A percentile compares a stretch with the other conserved stretches of the same genome.
Conservation (phyloP, 2,113 vertebrate genomes). For the Dryoscopus gambensis region DNA sequence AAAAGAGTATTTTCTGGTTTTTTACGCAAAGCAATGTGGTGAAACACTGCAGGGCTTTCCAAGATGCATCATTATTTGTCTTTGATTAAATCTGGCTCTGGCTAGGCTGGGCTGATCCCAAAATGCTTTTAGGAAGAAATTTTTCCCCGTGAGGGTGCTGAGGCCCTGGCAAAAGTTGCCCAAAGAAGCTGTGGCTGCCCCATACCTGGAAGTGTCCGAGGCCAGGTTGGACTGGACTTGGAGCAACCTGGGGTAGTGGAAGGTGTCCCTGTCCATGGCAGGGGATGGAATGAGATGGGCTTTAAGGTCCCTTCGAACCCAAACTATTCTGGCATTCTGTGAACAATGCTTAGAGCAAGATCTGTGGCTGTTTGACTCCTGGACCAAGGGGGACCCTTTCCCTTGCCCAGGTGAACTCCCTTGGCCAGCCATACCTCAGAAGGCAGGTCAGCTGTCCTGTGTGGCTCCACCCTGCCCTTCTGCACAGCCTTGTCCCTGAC, state of each 20-base stretch:
- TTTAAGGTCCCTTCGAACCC: neutral
- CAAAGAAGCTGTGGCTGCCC: neutral
- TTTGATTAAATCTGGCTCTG: neutral
- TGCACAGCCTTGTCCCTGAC: neutral
- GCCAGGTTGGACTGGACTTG: fast-evolving
- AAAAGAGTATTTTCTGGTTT: neutral
- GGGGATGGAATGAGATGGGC: neutral
- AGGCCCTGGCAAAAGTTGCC: neutral
- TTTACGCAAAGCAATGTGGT: neutral
- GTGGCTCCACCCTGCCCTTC: neutral
- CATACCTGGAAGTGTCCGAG: neutral
- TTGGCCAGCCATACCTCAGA: neutral
- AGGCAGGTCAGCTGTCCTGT: neutral
- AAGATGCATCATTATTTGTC: neutral
- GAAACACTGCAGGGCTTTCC: neutral
- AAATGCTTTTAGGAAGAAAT: neutral
- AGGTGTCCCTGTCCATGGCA: neutral
- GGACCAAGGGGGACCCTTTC: neutral
- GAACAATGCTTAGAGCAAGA: neutral
- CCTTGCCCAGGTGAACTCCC: neutral
- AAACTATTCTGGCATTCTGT: neutral
- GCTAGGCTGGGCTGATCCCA: neutral
- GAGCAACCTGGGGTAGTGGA: neutral
- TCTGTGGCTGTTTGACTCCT: neutral
- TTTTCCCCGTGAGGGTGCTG: neutral